Conservation (phyloP, 1,140 invertebrate genomes). For the Megalopta genalis region DNA sequence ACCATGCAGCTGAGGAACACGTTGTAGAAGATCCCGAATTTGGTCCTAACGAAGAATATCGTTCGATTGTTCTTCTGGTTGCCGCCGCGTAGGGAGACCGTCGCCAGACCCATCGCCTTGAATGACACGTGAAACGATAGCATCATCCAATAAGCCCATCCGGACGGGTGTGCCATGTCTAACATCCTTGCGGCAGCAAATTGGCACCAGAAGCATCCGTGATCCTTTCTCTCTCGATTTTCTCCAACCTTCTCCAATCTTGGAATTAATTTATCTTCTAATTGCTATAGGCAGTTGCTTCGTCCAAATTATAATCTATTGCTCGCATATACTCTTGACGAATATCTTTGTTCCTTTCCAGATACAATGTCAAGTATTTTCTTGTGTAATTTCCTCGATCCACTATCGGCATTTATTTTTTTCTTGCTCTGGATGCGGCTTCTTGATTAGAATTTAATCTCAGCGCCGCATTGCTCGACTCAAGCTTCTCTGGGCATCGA, state of each 20-base stretch:
- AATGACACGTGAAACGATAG: conserved; percentile 14
- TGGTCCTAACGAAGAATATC: conserved; percentile 5
- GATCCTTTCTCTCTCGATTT: background rate
- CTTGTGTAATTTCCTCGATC: too few species aligned
- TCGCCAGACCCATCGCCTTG: conserved; percentile 53
- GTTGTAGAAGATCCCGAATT: conserved; percentile 43
- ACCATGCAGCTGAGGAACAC: conserved; percentile 6
- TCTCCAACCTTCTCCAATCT: background rate
- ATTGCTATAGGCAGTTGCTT: too few species aligned
- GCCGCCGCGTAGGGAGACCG: conserved; percentile 13
- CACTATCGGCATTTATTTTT: background rate
- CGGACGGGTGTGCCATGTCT: background rate
- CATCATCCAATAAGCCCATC: background rate
- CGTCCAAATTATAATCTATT: too few species aligned
- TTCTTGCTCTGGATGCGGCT: too few species aligned
- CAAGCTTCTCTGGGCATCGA: background rate
- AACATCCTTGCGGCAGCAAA: background rate
- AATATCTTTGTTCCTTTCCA: too few species aligned
- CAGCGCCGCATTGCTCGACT: too few species aligned
- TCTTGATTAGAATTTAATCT: too few species aligned
- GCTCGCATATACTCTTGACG: too few species aligned
- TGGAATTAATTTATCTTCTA: too few species aligned
- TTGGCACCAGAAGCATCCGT: background rate
- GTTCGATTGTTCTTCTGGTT: background rate
- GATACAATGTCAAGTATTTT: too few species aligned